Conservation (phyloP, 1,140 invertebrate species). For the Chionoecetes opilio region DNA sequence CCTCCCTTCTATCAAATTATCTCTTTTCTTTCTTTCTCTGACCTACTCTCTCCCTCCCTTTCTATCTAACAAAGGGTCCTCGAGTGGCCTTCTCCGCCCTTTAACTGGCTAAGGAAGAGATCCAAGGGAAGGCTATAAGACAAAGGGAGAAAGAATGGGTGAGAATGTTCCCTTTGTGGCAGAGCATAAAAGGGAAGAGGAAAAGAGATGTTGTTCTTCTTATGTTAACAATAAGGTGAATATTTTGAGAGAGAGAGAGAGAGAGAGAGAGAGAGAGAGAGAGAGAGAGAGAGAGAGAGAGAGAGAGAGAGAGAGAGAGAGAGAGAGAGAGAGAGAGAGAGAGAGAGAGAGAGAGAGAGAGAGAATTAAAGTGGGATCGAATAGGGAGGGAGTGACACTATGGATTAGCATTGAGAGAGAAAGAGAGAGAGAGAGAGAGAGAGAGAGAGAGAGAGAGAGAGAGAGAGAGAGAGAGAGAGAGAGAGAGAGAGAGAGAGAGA, state of each 20-base stretch:
- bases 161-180: neutral
- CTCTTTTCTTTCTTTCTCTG: neutral
- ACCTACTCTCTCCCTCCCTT: neutral
- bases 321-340: constrained; percentile 1
- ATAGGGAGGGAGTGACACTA: no score
- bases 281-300: neutral
- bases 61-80: neutral
- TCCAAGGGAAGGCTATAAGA: neutral
- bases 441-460: neutral
- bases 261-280: constrained; percentile 25
- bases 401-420: neutral
- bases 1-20: neutral
- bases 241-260: neutral
- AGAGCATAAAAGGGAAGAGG: neutral
- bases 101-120: neutral
- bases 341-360: constrained; percentile 7
- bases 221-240: neutral
- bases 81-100: neutral
- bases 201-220: neutral
- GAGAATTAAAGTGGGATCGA: neutral
- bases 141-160: neutral
- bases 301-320: neutral
- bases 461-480: constrained; percentile 37
- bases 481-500: no score
- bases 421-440: neutral